A percentile compares a stretch with the other conserved stretches of the same genome.
These are phyloP conservation scores for Sebastes dallii DNA, from an alignment of 2,797 vertebrate species.

Conservation along the genomic window DNA sequence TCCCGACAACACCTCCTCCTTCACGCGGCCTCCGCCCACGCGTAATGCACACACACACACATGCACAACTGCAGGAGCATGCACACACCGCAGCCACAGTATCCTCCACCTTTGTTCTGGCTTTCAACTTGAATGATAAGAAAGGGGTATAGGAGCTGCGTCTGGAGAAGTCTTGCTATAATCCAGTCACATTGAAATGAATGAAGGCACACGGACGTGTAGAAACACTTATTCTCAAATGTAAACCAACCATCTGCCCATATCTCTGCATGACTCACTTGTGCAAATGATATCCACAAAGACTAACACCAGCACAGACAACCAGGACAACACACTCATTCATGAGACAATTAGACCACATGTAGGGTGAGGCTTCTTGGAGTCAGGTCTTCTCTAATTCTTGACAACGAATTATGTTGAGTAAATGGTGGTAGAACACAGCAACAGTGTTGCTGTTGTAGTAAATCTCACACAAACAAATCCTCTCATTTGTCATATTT, in stretches of 20 bases:
- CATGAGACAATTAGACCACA: conserved; percentile 45
- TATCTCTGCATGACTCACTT: conserved; percentile 57
- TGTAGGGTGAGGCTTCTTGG: conserved; percentile 46
- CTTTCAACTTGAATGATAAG: conserved; percentile 50
- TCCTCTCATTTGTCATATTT: conserved; percentile 3
- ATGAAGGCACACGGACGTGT: conserved; percentile 14
- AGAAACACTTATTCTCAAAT: conserved; percentile 22
- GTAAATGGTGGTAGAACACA: conserved; percentile 18
- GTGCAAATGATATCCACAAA: conserved; percentile 51
- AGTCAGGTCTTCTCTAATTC: conserved; percentile 37
- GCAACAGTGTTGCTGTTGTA: conserved; percentile 32
- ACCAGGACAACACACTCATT: conserved; percentile 48
- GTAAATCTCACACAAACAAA: conserved; percentile 15
- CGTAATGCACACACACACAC: conserved; percentile 29
- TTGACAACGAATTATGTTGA: conserved; percentile 21
- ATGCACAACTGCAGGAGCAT: conserved; percentile 7
- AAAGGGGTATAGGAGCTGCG: not conserved
- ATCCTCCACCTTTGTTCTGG: conserved; percentile 61
- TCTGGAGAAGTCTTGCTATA: conserved; percentile 18
- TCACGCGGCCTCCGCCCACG: conserved; percentile 66
- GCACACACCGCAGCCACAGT: conserved; percentile 42
- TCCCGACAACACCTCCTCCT: conserved; percentile 78
- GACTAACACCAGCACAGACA: conserved; percentile 48
- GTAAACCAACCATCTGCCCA: conserved; percentile 25
- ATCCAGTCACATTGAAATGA: conserved; percentile 21